phyloP scores from a whole-genome alignment of 2,888 invertebrate species.

The Phymatocera aterrima region DNA sequence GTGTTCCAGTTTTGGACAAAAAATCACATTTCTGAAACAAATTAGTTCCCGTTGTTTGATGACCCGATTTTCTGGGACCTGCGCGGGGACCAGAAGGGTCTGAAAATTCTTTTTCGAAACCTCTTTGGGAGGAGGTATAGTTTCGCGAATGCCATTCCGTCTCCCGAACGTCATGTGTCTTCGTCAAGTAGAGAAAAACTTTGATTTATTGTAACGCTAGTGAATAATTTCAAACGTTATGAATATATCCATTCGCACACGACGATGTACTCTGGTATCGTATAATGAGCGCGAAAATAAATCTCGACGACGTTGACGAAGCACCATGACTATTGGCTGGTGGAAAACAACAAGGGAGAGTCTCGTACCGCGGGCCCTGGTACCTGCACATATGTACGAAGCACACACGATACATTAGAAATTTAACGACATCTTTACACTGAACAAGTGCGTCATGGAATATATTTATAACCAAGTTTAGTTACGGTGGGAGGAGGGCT shows the following conservation, averaged over 20 bases:
- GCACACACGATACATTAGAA: not conserved
- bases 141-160: not conserved
- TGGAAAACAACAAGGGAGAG: not conserved
- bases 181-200: not conserved
- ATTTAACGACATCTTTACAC: conserved; percentile 20
- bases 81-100: not conserved
- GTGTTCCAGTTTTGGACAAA: no score
- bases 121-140: no score
- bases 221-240: not conserved
- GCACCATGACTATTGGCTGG: conserved; percentile 40
- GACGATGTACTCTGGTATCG: not conserved
- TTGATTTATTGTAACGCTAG: not conserved
- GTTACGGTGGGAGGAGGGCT: conserved; percentile 52
- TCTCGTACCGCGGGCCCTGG: not conserved
- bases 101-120: not conserved
- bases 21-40: no score
- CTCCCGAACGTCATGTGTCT: not conserved
- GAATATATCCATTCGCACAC: not conserved
- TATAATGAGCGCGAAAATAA: not conserved
- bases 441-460: conserved; percentile 52
- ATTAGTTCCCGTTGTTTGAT: no score
- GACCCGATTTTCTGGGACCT: not conserved
- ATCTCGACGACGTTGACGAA: conserved; percentile 32
- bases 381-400: not conserved
- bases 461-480: conserved; percentile 58